Evolutionary conservation across 1,140 invertebrate species (phyloP).

Genomic region (Tyrophagus putrescentiae): DNA sequence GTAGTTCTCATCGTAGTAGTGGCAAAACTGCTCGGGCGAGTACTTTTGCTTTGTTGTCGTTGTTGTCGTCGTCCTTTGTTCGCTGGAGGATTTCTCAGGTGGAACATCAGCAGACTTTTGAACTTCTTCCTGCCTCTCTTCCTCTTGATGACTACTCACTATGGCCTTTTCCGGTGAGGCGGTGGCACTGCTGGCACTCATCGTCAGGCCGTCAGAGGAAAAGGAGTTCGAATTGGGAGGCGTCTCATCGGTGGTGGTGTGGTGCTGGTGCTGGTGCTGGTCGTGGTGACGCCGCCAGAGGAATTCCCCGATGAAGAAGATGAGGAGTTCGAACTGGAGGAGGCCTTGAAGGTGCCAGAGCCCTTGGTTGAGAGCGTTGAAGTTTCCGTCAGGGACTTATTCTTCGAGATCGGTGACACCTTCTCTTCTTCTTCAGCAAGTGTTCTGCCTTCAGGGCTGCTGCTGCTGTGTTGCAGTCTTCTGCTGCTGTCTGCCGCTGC

Average conservation of each 20-base stretch:
- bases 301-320: constrained; percentile 3
- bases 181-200: too few relatives aligned
- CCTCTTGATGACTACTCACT: too few relatives aligned
- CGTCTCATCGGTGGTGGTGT: not conserved
- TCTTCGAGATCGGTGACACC: too few relatives aligned
- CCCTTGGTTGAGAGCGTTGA: too few relatives aligned
- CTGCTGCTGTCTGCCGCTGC: not conserved
- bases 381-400: too few relatives aligned
- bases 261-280: not conserved
- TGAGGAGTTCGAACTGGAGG: not conserved
- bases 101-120: too few relatives aligned
- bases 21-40: not conserved
- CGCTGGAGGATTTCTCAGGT: too few relatives aligned
- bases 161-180: too few relatives aligned
- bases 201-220: not conserved
- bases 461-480: not conserved
- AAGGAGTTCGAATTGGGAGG: not conserved
- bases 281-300: not conserved
- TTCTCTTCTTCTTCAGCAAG: too few relatives aligned
- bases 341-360: too few relatives aligned
- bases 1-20: not conserved
- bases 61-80: not conserved
- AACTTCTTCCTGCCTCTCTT: too few relatives aligned
- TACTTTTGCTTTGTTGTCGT: not conserved
- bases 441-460: too few relatives aligned